These are phyloP conservation scores for Himalopsyche phryganea DNA, from an alignment of 1,140 invertebrate genomes.

Conservation along the genomic window DNA sequence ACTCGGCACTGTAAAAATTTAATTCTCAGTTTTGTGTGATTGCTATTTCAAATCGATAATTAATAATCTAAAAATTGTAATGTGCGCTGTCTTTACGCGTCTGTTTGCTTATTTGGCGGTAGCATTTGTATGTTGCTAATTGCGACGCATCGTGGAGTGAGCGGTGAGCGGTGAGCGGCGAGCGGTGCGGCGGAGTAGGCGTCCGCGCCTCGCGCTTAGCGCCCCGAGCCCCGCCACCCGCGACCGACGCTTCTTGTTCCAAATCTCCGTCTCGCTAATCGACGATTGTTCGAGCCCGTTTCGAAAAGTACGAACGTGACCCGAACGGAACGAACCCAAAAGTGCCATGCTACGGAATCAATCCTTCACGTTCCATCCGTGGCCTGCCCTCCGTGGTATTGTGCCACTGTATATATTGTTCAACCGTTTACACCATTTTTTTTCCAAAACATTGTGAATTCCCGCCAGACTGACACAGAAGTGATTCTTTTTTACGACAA, in stretches of 20 bases:
- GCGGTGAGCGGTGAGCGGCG: constrained; percentile 26
- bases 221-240: constrained; percentile 18
- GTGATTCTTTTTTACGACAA: background rate
- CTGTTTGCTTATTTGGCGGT: constrained; percentile 14
- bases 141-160: constrained; percentile 13
- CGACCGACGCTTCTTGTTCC: constrained; percentile 31
- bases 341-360: constrained; percentile 25
- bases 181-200: constrained; percentile 25
- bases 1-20: constrained; percentile 30
- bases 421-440: constrained; percentile 4
- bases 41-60: constrained; percentile 26
- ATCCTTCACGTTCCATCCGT: constrained; percentile 12
- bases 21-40: constrained; percentile 31
- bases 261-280: constrained; percentile 34
- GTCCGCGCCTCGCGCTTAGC: constrained; percentile 38
- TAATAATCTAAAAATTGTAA: constrained; percentile 6
- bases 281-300: constrained; percentile 2
- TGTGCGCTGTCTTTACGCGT: constrained; percentile 11
- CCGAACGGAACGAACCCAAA: constrained; percentile 1
- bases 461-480: background rate
- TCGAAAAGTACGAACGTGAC: background rate
- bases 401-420: constrained; percentile 21
- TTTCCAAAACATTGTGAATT: constrained; percentile 13
- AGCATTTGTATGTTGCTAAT: constrained; percentile 17
- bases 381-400: constrained; percentile 20